Conservation (phyloP, 2,888 invertebrate genomes). For the Chirona hameri region DNA sequence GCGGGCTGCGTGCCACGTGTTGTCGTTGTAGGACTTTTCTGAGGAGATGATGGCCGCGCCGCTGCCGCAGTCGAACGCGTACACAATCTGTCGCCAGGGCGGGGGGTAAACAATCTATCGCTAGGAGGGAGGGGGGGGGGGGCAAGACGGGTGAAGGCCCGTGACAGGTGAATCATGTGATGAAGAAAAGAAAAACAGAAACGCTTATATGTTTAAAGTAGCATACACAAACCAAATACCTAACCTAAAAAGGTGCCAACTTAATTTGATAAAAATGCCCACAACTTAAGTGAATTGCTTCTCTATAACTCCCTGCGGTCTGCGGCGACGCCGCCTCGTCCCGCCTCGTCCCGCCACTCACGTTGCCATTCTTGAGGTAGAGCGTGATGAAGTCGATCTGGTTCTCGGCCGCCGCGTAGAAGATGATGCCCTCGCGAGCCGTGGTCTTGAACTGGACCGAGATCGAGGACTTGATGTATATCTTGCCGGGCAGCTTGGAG, state of each 20-base stretch:
- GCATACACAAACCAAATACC: no score
- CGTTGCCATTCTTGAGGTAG: conserved; percentile 68
- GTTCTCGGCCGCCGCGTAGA: conserved; percentile 64
- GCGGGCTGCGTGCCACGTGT: conserved; percentile 71
- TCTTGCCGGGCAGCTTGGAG: conserved; percentile 57
- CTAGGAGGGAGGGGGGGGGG: no score
- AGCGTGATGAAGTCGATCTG: conserved; percentile 69
- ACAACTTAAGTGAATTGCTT: no score
- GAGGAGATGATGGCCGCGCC: conserved; percentile 60
- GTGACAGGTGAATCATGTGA: no score
- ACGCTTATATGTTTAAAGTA: no score
- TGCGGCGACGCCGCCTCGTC: no score
- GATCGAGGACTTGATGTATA: conserved; percentile 67
- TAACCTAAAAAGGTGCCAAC: no score
- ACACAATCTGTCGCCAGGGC: conserved; percentile 56
- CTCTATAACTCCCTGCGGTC: no score
- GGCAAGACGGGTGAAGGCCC: no score
- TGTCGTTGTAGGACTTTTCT: conserved; percentile 61
- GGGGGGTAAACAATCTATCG: no score
- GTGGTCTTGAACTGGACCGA: conserved; percentile 74
- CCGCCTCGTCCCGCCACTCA: conserved; percentile 47
- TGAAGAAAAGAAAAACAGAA: no score
- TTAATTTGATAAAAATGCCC: no score
- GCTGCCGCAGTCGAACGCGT: conserved; percentile 67
- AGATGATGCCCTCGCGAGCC: conserved; percentile 71